A percentile compares a stretch with the other conserved stretches of the same genome.
Conservation (phyloP, 2,113 vertebrate genomes). For the Mesembrinibis cayennensis region DNA sequence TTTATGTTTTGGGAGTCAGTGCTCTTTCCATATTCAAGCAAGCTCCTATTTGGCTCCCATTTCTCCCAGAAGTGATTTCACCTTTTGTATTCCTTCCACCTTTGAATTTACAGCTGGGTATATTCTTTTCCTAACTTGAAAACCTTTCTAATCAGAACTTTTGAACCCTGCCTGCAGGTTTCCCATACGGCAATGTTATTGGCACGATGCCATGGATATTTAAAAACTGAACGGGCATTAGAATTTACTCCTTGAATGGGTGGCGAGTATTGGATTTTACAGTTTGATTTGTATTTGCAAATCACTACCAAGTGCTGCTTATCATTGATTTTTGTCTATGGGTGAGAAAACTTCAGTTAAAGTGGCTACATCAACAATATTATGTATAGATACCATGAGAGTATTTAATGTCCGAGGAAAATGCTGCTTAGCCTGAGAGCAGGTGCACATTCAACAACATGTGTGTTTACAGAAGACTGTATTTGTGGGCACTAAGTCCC, state of each 20-base stretch:
- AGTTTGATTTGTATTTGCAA: neutral
- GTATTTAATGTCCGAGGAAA: neutral
- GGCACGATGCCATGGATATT: neutral
- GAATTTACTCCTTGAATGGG: neutral
- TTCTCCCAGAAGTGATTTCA: neutral
- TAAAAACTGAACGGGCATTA: neutral
- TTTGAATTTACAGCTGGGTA: neutral
- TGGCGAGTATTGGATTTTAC: neutral
- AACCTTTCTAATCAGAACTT: neutral
- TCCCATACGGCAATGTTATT: fast-evolving
- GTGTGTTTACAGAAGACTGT: neutral
- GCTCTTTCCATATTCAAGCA: neutral
- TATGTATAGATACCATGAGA: neutral
- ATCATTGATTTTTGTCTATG: neutral
- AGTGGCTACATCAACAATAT: fast-evolving
- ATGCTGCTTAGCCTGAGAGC: neutral
- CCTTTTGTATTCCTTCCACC: neutral
- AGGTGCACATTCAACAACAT: neutral
- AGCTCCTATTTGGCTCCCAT: neutral
- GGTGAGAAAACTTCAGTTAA: neutral
- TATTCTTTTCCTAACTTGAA: neutral
- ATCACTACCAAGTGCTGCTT: neutral
- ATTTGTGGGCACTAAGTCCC: neutral
- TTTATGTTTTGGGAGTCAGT: neutral
- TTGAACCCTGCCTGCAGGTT: neutral